Percentiles rank a stretch among this genome's conserved stretches.
phyloP scores from a whole-genome alignment of 2,888 invertebrate species.

The Cosmia trapezina region DNA sequence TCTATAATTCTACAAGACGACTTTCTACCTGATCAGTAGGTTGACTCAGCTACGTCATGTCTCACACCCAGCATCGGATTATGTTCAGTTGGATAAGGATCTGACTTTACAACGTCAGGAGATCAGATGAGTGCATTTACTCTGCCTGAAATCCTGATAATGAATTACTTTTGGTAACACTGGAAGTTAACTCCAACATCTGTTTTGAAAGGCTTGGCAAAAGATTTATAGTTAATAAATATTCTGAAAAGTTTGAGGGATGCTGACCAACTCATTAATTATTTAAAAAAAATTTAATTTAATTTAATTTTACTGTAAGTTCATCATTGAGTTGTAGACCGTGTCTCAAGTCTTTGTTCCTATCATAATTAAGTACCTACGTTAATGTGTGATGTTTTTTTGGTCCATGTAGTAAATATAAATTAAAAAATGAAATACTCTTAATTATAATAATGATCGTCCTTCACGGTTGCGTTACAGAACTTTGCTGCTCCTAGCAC shows the following conservation, averaged over 20 bases:
- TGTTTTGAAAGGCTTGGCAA: neutral
- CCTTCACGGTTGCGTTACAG: constrained; percentile 26
- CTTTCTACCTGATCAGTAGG: constrained; percentile 3
- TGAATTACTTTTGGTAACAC: neutral
- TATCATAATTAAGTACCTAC: neutral
- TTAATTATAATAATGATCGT: constrained; percentile 7
- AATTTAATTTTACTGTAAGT: too few species aligned
- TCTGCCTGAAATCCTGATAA: neutral
- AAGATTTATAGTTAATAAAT: neutral
- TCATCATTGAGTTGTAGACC: neutral
- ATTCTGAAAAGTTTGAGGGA: neutral
- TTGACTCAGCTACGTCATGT: neutral
- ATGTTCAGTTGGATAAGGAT: neutral
- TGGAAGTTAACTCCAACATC: neutral
- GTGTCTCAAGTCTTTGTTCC: neutral
- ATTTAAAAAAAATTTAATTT: too few species aligned
- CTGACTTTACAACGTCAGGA: neutral
- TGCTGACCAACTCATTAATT: neutral
- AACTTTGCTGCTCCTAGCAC: neutral
- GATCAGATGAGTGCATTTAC: neutral
- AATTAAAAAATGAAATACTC: constrained; percentile 3
- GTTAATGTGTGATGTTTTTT: neutral
- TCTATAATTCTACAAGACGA: neutral
- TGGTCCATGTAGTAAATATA: neutral
- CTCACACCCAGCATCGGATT: neutral